Evolutionary conservation across 2,113 vertebrate genomes (phyloP).

Genomic region (Oreocharis arfaki): DNA sequence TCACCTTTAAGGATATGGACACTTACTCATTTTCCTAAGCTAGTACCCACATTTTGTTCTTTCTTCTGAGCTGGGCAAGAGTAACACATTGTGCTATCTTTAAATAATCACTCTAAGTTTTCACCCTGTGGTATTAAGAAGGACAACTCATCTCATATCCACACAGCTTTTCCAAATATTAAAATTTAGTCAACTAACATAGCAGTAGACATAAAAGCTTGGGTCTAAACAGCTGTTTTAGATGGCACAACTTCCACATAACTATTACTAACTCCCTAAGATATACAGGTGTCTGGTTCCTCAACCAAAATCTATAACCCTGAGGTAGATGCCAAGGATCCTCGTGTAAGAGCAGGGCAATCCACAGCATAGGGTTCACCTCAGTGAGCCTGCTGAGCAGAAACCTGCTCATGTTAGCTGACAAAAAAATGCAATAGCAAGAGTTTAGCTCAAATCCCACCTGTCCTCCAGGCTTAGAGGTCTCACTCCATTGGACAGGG

Average conservation of each 20-base stretch:
- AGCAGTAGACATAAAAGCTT: not conserved
- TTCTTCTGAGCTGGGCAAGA: not conserved
- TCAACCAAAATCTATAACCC: not conserved
- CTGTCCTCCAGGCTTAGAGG: not conserved
- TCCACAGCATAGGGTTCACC: not conserved
- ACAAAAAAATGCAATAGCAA: not conserved
- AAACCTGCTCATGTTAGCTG: not conserved
- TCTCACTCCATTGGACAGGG: not conserved
- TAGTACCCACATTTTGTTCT: not conserved
- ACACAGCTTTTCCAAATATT: not conserved
- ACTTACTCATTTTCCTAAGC: not conserved
- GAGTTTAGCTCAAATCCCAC: not conserved
- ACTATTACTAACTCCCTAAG: not conserved
- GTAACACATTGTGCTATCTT: not conserved
- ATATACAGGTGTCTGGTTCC: not conserved
- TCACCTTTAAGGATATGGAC: not conserved
- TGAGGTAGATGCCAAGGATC: not conserved
- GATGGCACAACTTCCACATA: not conserved
- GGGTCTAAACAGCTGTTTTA: not conserved
- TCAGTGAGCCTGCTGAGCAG: not conserved
- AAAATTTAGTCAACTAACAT: not conserved
- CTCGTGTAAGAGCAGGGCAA: rapidly evolving
- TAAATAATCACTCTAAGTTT: not conserved
- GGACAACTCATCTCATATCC: not conserved
- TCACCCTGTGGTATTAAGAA: not conserved